Evolutionary conservation across 1,140 invertebrate genomes (phyloP).

Genomic region (Anadara kagoshimensis): DNA sequence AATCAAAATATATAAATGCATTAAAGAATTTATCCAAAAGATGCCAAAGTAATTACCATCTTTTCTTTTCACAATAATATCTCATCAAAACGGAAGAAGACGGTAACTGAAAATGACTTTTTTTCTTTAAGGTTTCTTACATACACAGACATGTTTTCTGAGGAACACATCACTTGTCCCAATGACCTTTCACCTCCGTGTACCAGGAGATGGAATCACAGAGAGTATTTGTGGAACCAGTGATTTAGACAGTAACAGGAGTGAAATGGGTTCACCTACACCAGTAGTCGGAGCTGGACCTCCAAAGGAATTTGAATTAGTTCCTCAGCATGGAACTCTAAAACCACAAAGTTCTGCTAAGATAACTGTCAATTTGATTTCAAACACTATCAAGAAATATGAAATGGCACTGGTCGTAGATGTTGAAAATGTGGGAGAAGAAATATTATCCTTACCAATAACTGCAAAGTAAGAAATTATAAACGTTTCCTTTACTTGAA

Average conservation of each 20-base stretch:
- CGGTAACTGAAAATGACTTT: neutral
- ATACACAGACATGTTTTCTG: conserved; percentile 62
- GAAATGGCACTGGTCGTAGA: conserved; percentile 72
- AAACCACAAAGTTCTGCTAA: conserved; percentile 69
- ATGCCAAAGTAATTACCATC: neutral
- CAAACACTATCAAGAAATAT: conserved; percentile 72
- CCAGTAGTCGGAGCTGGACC: conserved; percentile 29
- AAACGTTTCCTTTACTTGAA: too few species aligned
- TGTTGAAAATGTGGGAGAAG: conserved; percentile 72
- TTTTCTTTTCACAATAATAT: neutral
- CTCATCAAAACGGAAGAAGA: too few species aligned
- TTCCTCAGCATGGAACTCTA: conserved; percentile 68
- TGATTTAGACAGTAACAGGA: conserved; percentile 51
- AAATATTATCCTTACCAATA: conserved; percentile 71
- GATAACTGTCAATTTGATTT: conserved; percentile 68
- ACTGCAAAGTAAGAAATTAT: conserved; percentile 65
- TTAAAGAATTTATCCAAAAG: neutral
- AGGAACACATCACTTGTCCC: conserved; percentile 73
- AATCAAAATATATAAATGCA: too few species aligned
- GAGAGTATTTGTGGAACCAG: conserved; percentile 59
- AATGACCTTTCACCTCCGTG: conserved; percentile 70
- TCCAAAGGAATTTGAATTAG: conserved; percentile 72
- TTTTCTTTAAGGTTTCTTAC: conserved; percentile 63
- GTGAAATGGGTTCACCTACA: conserved; percentile 34
- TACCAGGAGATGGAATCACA: conserved; percentile 67